phyloP scores from a whole-genome alignment of 2,797 vertebrate species.

The Mus caroli region DNA sequence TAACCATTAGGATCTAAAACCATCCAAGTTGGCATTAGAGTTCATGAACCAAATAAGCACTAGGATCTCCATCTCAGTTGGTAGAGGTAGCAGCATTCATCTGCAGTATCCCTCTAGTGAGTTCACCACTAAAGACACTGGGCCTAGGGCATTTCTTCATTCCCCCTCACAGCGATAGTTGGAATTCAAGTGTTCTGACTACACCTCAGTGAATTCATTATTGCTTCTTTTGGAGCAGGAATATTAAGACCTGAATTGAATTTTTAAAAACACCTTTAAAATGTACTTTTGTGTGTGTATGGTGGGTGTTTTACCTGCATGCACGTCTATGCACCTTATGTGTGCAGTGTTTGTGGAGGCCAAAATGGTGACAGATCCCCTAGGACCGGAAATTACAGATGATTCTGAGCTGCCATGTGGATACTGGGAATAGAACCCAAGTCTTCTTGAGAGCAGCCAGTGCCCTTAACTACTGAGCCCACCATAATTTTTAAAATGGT shows the following conservation, averaged over 20 bases:
- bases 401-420: background rate
- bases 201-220: constrained; percentile 14
- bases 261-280: background rate
- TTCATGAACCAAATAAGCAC: background rate
- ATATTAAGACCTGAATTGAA: constrained; percentile 33
- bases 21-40: background rate
- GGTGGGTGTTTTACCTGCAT: background rate
- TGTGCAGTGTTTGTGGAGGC: too few relatives aligned
- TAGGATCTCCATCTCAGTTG: background rate
- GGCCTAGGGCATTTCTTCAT: background rate
- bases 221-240: constrained; percentile 45
- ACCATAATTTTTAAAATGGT: constrained; percentile 28
- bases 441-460: background rate
- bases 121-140: background rate
- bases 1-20: background rate
- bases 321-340: background rate
- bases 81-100: background rate
- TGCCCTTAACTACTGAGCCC: constrained; percentile 5
- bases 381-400: background rate
- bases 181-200: constrained; percentile 48
- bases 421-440: background rate
- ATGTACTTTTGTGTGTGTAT: background rate
- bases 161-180: background rate
- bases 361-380: background rate
- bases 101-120: background rate